Evolutionary conservation across 2,888 invertebrate species (phyloP).

Genomic region (Philopedon plagiatum): DNA sequence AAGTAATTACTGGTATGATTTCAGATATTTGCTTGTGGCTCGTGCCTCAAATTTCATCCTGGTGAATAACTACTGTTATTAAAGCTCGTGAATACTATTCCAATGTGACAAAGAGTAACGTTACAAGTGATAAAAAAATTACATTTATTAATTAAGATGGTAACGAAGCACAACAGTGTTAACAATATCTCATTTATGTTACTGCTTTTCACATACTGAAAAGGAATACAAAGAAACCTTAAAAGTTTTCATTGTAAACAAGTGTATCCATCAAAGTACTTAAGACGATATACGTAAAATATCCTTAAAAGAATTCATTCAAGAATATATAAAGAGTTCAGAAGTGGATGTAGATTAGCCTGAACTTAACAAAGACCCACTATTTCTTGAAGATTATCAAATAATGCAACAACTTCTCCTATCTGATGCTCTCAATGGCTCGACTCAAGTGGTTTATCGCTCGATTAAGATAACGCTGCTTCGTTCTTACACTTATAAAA

Average conservation of each 20-base stretch:
- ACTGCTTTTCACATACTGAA: too few relatives aligned
- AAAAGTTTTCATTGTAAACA: background rate
- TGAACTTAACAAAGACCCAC: slow-evolving; percentile 13
- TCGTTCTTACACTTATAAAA: slow-evolving; percentile 15
- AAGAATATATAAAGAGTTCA: slow-evolving; percentile 12
- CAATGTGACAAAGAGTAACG: too few relatives aligned
- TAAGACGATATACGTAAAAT: background rate
- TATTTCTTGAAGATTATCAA: slow-evolving; percentile 19
- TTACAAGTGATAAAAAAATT: too few relatives aligned
- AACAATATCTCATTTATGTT: too few relatives aligned
- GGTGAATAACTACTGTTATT: too few relatives aligned
- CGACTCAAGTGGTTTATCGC: slow-evolving; percentile 27
- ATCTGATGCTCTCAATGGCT: slow-evolving; percentile 22
- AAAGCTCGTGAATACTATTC: too few relatives aligned
- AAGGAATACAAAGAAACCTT: too few relatives aligned
- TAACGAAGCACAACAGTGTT: too few relatives aligned
- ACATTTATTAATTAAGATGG: too few relatives aligned
- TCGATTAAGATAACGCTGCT: slow-evolving; percentile 23
- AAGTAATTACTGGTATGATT: too few relatives aligned
- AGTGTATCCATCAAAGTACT: background rate
- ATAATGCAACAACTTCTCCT: slow-evolving; percentile 28
- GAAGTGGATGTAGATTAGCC: slow-evolving; percentile 15
- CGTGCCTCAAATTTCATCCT: too few relatives aligned
- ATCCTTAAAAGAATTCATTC: slow-evolving; percentile 4
- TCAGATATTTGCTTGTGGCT: too few relatives aligned